Percentiles rank a stretch among this genome's conserved stretches.
Conservation (phyloP, 2,113 vertebrate genomes). For the Ascaphus truei region DNA sequence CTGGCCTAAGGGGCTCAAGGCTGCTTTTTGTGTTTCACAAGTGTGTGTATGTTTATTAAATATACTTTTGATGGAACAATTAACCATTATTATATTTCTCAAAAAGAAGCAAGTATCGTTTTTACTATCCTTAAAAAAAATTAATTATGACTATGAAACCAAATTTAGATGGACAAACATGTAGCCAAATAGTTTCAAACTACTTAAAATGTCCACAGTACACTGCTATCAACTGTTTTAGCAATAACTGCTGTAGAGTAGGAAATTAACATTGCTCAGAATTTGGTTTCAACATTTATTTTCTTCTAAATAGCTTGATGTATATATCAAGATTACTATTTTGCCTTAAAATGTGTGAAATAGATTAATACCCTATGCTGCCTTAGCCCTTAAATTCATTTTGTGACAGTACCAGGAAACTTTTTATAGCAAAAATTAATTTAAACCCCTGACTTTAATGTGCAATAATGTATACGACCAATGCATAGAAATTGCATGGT, state of each 20-base stretch:
- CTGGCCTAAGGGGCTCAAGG: too few species aligned
- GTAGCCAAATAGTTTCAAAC: too few species aligned
- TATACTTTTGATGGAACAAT: too few species aligned
- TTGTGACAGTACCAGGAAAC: conserved; percentile 32
- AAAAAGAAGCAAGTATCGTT: too few species aligned
- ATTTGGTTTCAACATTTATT: conserved; percentile 32
- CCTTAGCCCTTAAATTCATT: conserved; percentile 33
- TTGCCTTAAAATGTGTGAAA: conserved; percentile 35
- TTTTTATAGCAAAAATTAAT: conserved; percentile 30
- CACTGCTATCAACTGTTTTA: neutral
- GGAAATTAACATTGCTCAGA: conserved; percentile 8
- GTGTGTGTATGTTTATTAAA: too few species aligned
- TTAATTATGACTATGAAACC: too few species aligned
- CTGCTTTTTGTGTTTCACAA: too few species aligned
- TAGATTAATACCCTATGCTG: conserved; percentile 30
- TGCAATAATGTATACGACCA: conserved; percentile 20
- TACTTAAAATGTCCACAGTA: too few species aligned
- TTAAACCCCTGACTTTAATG: conserved; percentile 36
- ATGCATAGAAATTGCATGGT: conserved; percentile 16
- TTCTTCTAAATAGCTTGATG: conserved; percentile 26
- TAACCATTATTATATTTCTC: too few species aligned
- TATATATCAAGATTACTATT: conserved; percentile 24
- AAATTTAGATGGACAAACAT: too few species aligned
- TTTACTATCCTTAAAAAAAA: too few species aligned
- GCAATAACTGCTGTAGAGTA: neutral